Conservation (phyloP, 2,113 vertebrate genomes). For the Oreotragus oreotragus region DNA sequence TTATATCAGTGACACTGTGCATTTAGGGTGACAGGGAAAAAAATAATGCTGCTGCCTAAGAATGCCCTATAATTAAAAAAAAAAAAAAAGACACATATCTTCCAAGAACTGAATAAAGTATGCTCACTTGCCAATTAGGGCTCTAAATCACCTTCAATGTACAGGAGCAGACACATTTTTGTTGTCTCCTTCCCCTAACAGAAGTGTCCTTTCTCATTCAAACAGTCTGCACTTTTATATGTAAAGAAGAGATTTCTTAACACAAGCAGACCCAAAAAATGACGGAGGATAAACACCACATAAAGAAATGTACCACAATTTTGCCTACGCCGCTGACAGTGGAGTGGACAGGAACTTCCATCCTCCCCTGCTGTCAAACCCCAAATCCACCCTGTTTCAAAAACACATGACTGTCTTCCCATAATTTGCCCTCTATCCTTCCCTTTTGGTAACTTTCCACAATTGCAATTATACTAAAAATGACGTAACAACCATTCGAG, state of each 20-base stretch:
- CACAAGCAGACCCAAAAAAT: not conserved
- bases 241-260: not conserved
- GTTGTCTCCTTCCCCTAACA: not conserved
- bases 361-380: not conserved
- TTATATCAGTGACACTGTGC: not conserved
- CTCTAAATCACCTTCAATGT: not conserved
- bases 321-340: not conserved
- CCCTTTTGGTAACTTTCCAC: not conserved
- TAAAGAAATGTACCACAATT: not conserved
- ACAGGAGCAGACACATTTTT: not conserved
- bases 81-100: not conserved
- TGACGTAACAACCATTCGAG: not conserved
- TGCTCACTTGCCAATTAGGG: not conserved
- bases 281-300: not conserved
- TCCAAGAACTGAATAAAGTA: not conserved
- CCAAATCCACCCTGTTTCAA: not conserved
- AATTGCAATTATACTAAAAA: not conserved
- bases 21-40: not conserved
- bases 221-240: not conserved
- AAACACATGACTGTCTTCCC: not conserved
- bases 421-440: not conserved
- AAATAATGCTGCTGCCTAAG: not conserved
- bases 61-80: not conserved
- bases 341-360: not conserved
- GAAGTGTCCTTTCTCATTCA: not conserved